phyloP scores from a whole-genome alignment of 2,797 vertebrate genomes.

The Acipenser oxyrinchus region DNA sequence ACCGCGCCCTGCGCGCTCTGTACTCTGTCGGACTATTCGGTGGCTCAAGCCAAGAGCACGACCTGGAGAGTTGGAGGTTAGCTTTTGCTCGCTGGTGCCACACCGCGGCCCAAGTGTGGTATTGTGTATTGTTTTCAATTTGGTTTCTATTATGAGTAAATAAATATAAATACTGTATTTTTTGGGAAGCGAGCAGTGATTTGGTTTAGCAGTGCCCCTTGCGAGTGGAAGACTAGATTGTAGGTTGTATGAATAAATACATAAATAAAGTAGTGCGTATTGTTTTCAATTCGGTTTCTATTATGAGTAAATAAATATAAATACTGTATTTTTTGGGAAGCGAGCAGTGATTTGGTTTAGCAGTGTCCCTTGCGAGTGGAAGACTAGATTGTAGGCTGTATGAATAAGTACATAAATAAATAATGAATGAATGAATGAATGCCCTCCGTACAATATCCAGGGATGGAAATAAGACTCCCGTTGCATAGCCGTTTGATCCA shows the following conservation, averaged over 20 bases:
- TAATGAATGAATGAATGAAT: too few relatives aligned
- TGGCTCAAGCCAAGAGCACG: conserved; percentile 6
- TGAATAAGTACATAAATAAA: too few relatives aligned
- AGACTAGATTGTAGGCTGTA: not conserved
- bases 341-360: conserved; percentile 3
- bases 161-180: conserved; percentile 9
- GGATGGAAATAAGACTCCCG: too few relatives aligned
- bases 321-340: conserved; percentile 12
- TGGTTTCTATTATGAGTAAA: conserved; percentile 1
- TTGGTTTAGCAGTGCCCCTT: conserved; percentile 8
- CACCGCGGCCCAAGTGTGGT: conserved; percentile 3
- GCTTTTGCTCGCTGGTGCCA: conserved; percentile 11
- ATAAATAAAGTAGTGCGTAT: not conserved
- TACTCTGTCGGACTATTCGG: conserved; percentile 26
- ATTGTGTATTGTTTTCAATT: not conserved
- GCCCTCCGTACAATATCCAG: too few relatives aligned
- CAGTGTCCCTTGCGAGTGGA: conserved; percentile 2
- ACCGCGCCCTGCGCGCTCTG: conserved; percentile 54
- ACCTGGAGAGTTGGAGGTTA: not conserved
- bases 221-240: not conserved
- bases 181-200: conserved; percentile 4
- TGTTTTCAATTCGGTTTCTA: not conserved
- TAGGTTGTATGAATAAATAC: too few relatives aligned
- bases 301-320: not conserved
- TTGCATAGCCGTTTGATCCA: too few relatives aligned